Evolutionary conservation across 2,888 invertebrate species (phyloP), one percentile per base, ranked within the genome.

Genomic region (Globia sparganii): DNA sequence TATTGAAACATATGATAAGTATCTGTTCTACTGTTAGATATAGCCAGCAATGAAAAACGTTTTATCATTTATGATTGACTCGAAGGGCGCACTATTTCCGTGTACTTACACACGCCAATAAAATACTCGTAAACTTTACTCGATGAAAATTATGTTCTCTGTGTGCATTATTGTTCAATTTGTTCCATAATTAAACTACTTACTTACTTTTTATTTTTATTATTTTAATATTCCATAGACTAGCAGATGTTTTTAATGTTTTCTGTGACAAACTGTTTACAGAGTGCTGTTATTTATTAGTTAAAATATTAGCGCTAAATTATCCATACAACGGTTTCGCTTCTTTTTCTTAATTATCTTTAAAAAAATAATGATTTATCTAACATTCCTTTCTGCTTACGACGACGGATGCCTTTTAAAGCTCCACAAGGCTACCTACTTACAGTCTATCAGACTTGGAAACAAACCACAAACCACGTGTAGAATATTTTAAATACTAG

Each of bases 41-140:
- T 61, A 73, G 43, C 8, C 18, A 40, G 28, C 59, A 69, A 72
- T 79, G 75, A 73, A 66, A 77, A 78, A 15, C 66, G 43, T 11
- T 81, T 77, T 75, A 85, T 77, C 86, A 75, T 75, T n/a, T 79
- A 66, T 84, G 84, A 87, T 85, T 73, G 86, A 86, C 76, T 76
- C 40, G 81, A 81, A 84, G 81, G 78, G 79, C 75, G 71, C 69
- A 37, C 53, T 31, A 58, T 70, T 86, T 87, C 84, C 86, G 71
- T 64, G 59, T 80, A 58, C n/a, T n/a, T n/a, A n/a, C 31, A 53
- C 69, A 67, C n/a, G 75, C 86, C 81, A 87, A 76, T 80, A 77
- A 61, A 59, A 69, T 72, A 70, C 66, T 81, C 81, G 67, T 81
- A 70, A 86, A 86, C n/a, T 71, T 21, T 1, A 76, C 40, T 64